These are phyloP conservation scores for Liposcelis brunnea DNA, from an alignment of 2,888 invertebrate genomes.

Conservation along the genomic window DNA sequence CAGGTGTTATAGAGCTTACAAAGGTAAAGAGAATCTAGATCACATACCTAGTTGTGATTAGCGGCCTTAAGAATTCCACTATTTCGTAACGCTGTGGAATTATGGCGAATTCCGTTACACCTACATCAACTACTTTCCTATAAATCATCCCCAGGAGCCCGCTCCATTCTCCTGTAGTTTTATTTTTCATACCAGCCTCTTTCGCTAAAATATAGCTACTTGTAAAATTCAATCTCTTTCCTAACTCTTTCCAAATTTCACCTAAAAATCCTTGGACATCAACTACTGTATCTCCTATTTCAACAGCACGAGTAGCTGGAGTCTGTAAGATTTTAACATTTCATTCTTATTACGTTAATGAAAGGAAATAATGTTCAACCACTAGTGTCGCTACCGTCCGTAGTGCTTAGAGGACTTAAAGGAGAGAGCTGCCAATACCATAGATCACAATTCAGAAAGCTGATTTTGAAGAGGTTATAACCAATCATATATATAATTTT, in stretches of 20 bases:
- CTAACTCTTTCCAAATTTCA: neutral
- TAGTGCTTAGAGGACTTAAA: too few species aligned
- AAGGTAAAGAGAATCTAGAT: neutral
- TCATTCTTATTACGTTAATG: too few species aligned
- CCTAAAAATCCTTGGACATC: neutral
- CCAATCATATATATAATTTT: too few species aligned
- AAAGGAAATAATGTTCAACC: too few species aligned
- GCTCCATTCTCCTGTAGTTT: neutral
- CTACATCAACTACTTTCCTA: neutral
- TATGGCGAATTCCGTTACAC: neutral
- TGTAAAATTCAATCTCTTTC: neutral
- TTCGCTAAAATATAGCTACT: neutral
- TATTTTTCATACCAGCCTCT: neutral
- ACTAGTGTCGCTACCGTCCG: too few species aligned
- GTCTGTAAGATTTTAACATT: too few species aligned
- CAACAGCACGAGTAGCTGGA: too few species aligned
- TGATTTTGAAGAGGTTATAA: too few species aligned
- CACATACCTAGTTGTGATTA: constrained; percentile 1
- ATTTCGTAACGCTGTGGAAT: neutral
- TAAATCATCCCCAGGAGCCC: neutral
- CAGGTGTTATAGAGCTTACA: too few species aligned
- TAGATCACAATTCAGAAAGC: too few species aligned
- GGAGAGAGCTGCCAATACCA: too few species aligned
- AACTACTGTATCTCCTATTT: neutral
- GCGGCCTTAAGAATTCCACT: constrained; percentile 1